Percentiles rank a stretch among this genome's conserved stretches.
phyloP scores from a whole-genome alignment of 1,140 invertebrate genomes.

The Heterodera schachtii region DNA sequence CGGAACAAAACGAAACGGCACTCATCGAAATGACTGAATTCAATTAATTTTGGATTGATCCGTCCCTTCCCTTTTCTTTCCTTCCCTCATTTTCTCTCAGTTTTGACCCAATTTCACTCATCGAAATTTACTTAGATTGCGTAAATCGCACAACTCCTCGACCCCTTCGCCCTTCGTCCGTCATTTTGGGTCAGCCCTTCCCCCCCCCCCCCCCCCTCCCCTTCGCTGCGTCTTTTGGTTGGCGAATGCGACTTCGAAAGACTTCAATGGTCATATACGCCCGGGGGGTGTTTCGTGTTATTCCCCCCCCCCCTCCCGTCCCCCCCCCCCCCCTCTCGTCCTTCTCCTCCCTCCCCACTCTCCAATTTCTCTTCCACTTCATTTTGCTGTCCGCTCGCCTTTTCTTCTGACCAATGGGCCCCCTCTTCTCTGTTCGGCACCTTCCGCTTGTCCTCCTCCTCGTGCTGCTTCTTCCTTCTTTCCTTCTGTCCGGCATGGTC shows the following conservation, averaged over 20 bases:
- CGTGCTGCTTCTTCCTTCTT: not conserved
- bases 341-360: no score
- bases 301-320: no score
- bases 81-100: no score
- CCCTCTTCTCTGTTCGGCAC: not conserved
- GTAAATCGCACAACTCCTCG: not conserved
- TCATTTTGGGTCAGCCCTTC: not conserved
- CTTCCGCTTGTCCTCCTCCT: not conserved
- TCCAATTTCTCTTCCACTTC: not conserved
- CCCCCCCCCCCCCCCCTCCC: no score
- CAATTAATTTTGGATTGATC: no score
- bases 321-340: no score
- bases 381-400: no score
- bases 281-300: no score
- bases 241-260: not conserved
- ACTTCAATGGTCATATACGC: not conserved
- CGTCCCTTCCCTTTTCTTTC: no score
- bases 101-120: not conserved
- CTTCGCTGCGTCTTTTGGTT: not conserved
- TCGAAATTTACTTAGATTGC: not conserved
- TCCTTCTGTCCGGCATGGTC: conserved; percentile 52
- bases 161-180: not conserved
- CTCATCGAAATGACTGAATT: no score
- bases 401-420: not conserved
- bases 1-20: no score